These are phyloP conservation scores for Hydropotes inermis DNA, from an alignment of 2,113 vertebrate species.

Conservation along the genomic window DNA sequence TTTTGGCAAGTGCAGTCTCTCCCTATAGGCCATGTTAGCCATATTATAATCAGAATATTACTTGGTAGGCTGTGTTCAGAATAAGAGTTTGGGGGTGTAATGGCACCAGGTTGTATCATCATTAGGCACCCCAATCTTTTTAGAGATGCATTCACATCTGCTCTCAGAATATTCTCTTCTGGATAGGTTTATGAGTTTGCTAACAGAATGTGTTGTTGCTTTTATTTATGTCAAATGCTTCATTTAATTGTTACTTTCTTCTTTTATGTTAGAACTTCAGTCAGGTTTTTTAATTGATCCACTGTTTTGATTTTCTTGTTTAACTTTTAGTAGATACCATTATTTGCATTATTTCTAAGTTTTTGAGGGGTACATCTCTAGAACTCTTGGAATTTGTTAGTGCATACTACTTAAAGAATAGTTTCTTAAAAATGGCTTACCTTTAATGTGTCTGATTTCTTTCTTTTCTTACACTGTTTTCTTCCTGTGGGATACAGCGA, in stretches of 20 bases:
- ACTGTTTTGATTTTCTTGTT: background rate
- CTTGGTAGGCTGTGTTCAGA: background rate
- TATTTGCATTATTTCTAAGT: background rate
- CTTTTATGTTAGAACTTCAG: background rate
- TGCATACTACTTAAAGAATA: background rate
- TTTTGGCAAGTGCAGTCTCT: background rate
- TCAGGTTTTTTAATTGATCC: background rate
- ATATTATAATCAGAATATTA: background rate
- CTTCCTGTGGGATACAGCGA: background rate
- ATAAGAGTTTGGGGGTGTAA: background rate
- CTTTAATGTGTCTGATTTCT: background rate
- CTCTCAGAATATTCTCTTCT: background rate
- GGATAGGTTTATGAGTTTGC: background rate
- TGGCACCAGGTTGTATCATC: background rate
- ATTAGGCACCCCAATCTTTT: background rate
- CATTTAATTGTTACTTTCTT: background rate
- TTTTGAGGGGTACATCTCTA: background rate
- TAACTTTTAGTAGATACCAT: background rate
- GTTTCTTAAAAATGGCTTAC: background rate
- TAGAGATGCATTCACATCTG: background rate
- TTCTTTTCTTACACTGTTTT: background rate
- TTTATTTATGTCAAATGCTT: background rate
- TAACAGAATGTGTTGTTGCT: background rate
- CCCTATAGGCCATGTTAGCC: background rate
- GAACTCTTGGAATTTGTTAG: background rate